These are phyloP conservation scores for Amblyornis subalaris DNA, from an alignment of 2,113 vertebrate species.

Conservation along the genomic window DNA sequence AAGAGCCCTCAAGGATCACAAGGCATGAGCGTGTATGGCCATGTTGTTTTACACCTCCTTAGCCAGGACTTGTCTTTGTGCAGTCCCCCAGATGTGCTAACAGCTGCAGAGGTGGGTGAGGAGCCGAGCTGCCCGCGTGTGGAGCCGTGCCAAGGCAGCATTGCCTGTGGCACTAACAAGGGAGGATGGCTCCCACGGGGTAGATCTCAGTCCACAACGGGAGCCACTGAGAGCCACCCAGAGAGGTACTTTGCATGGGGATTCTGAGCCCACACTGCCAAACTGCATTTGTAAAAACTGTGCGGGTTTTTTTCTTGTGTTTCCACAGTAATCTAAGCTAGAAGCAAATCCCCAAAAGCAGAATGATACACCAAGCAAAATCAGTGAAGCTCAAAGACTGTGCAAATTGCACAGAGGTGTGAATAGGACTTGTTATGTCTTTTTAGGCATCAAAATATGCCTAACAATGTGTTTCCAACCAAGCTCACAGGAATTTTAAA, in stretches of 20 bases:
- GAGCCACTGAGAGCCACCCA: neutral
- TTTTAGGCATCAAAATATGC: conserved; percentile 30
- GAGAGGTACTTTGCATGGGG: neutral
- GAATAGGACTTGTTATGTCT: conserved; percentile 17
- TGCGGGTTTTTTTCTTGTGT: neutral
- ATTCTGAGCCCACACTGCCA: neutral
- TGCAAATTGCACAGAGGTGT: conserved; percentile 33
- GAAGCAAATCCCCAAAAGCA: conserved; percentile 23
- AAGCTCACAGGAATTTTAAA: conserved; percentile 11
- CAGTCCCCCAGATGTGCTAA: conserved; percentile 39
- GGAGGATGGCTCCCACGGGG: neutral
- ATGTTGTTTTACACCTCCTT: neutral
- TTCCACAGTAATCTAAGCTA: conserved; percentile 11
- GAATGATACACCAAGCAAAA: conserved; percentile 18
- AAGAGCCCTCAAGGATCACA: neutral
- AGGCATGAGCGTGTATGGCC: neutral
- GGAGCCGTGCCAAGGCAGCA: neutral
- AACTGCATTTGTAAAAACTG: neutral
- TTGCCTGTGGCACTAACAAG: neutral
- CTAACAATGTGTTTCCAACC: conserved; percentile 26
- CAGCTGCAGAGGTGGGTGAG: conserved; percentile 42
- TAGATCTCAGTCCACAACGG: neutral
- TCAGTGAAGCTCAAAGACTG: conserved; percentile 23
- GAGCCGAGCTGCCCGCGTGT: neutral
- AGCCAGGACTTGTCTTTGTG: conserved; percentile 15